Base-by-base conservation (phyloP, 2,113 vertebrate species). In the Bubalus kerabau region DNA sequence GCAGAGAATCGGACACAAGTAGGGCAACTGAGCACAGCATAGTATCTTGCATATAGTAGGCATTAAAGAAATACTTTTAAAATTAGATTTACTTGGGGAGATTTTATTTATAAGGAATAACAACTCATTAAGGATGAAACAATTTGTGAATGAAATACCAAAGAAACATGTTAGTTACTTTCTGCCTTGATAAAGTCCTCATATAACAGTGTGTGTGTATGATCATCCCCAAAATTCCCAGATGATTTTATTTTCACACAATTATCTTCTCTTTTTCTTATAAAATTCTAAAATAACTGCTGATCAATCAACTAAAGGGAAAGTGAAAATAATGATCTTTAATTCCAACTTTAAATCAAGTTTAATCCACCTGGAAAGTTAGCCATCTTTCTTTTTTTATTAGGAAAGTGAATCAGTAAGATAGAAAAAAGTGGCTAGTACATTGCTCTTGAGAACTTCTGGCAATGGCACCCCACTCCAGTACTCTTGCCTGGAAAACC, bases 261-360 rank as follows among this genome's bases (percentile, higher is more conserved):
- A 59, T 50, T 67, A 26, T 60, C 7, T 36, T 86, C 57, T 56
- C 52, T 57, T 94, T 76, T 80, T 40, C 54, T 83, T 93, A 57
- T 36, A 87, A 89, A 82, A 89, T 48, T 57, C 76, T 15, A 28
- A 87, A 90, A 94, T 76, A 74, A 7, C 40, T 76, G 36, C 64
- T 78, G 7, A 87, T 36, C 54, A 91, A 52, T 62, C 23, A 59
- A 78, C 36, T 83, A 87, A 97, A 87, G 26, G 50, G 85, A 82
- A 97, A 96, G 90, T 60, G 28, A 32, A 94, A 93, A 14, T 59
- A 91, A 91, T 92, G 57, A 76, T 56, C 57, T 67, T 80, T 81
- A 84, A 67, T 82, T 93, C 80, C 64, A 90, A 40, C 28, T 87
- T 94, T 46, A 2, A 36, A 50, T 74, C 59, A 52, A 54, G 67